Evolutionary conservation across 2,888 invertebrate genomes (phyloP).

Genomic region (Caenorhabditis japonica): DNA sequence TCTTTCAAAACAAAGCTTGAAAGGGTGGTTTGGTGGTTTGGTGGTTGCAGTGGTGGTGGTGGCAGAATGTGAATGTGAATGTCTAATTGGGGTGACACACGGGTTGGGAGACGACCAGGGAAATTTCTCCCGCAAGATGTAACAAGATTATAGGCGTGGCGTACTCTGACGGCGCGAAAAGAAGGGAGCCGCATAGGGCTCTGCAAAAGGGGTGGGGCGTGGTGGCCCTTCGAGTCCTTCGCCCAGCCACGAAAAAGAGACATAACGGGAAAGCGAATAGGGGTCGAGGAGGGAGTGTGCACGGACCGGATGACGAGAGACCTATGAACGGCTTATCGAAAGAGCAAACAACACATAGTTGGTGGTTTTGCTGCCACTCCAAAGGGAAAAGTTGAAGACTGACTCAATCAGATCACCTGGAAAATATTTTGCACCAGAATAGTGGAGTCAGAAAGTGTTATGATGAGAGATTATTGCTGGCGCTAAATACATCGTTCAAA

Average conservation of each 20-base stretch:
- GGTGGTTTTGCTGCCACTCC: too few relatives aligned
- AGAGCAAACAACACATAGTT: slow-evolving; percentile 47
- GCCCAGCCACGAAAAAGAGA: slow-evolving; percentile 42
- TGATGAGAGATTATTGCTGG: too few relatives aligned
- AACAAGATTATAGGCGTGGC: slow-evolving; percentile 36
- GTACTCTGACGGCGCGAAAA: slow-evolving; percentile 25
- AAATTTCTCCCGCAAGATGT: slow-evolving; percentile 35
- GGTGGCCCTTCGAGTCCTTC: slow-evolving; percentile 12
- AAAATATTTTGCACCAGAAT: too few relatives aligned
- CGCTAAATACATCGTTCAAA: slow-evolving; percentile 25
- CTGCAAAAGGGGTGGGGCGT: slow-evolving; percentile 25
- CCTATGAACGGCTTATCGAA: slow-evolving; percentile 52
- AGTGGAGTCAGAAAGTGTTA: too few relatives aligned
- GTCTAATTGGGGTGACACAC: slow-evolving; percentile 52
- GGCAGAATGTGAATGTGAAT: slow-evolving; percentile 27
- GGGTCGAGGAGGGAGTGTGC: slow-evolving; percentile 27
- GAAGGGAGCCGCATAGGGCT: slow-evolving; percentile 3
- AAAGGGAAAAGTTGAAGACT: too few relatives aligned
- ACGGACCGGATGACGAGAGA: slow-evolving; percentile 35
- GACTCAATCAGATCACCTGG: too few relatives aligned
- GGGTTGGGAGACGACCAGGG: slow-evolving; percentile 17
- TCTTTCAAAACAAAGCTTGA: too few relatives aligned
- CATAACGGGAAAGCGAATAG: slow-evolving; percentile 44
- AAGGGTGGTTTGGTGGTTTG: too few relatives aligned
- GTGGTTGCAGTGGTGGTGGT: too few relatives aligned